Evolutionary conservation across 2,113 vertebrate species (phyloP), one percentile per base, ranked within the genome.

Genomic region (Serinus canaria): DNA sequence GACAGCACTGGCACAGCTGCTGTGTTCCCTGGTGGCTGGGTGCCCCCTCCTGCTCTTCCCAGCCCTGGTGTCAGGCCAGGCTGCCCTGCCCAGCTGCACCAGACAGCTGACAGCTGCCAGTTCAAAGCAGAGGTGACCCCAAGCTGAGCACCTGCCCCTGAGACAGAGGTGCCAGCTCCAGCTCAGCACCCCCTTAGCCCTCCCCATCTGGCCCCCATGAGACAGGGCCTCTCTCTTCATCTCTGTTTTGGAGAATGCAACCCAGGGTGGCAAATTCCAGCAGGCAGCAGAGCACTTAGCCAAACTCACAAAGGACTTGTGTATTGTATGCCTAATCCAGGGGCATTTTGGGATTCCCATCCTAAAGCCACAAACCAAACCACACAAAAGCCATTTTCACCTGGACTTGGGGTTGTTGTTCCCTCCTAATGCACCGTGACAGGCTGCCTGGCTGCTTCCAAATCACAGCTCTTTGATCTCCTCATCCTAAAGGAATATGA

Each of bases 341-440:
- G 50, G 43, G 50, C 59, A 67, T 90, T 63, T 77, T 56, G 90
- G 85, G 68, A 86, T 91, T 91, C 82, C 92, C 87, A 77, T 31
- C 82, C 94, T 80, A 77, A 94, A 83, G 10, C 91, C 68, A 90
- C 63, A 73, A 10, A 39, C 41, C 74, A 28, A 79, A 33, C 10
- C 63, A 5, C 78, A 90, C 84, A 95, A 91, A 97, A 95, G 81
- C 59, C 2, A 0, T 87, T 95, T 95, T 94, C 91, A 96, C 91
- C 94, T 95, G 91, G 82, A 31, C 74, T 66, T 6, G 1, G 75
- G 49, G n/a, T 35, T 56, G 91, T 83, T 95, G 89, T 83, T 94
- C 84, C 15, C 87, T 69, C 67, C 78, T 92, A 87, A 91, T 43
- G 75, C 93, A 87, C 94, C 22, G 0, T 91, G 92, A 85, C 94